Evolutionary conservation across 2,113 vertebrate genomes (phyloP).

Genomic region (Solea solea): DNA sequence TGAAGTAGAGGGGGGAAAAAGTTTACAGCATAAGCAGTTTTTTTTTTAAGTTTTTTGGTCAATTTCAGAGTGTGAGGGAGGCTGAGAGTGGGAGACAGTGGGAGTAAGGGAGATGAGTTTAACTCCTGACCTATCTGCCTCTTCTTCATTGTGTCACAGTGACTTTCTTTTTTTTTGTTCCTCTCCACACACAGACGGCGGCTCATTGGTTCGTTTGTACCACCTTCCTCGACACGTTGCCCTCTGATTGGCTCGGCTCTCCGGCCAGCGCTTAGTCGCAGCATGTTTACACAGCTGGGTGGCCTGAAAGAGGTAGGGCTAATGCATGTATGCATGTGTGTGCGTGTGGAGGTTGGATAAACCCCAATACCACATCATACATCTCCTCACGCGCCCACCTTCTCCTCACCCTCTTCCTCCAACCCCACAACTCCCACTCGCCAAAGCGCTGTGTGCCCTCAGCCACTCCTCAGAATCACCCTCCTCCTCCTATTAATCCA

Average conservation of each 20-base stretch:
- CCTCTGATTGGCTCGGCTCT: constrained; percentile 40
- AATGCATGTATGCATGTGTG: constrained; percentile 27
- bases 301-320: constrained; percentile 58
- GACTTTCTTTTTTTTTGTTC: constrained; percentile 30
- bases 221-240: constrained; percentile 22
- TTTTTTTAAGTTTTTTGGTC: constrained; percentile 12
- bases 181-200: constrained; percentile 53
- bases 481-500: constrained; percentile 47
- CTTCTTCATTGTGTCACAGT: constrained; percentile 58
- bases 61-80: constrained; percentile 16
- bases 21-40: not conserved
- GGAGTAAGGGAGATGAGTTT: constrained; percentile 70
- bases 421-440: constrained; percentile 20
- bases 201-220: constrained; percentile 51
- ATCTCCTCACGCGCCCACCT: constrained; percentile 36
- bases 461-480: constrained; percentile 22
- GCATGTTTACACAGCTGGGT: constrained; percentile 68
- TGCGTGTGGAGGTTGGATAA: constrained; percentile 46
- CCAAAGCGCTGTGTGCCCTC: constrained; percentile 46
- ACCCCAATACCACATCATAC: constrained; percentile 71
- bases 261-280: constrained; percentile 31
- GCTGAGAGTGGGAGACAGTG: constrained; percentile 27
- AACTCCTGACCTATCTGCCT: constrained; percentile 65
- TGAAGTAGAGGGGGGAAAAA: not conserved
- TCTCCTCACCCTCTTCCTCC: constrained; percentile 6